These are phyloP conservation scores for Merluccius polli DNA, from an alignment of 2,797 vertebrate genomes.

Conservation along the genomic window DNA sequence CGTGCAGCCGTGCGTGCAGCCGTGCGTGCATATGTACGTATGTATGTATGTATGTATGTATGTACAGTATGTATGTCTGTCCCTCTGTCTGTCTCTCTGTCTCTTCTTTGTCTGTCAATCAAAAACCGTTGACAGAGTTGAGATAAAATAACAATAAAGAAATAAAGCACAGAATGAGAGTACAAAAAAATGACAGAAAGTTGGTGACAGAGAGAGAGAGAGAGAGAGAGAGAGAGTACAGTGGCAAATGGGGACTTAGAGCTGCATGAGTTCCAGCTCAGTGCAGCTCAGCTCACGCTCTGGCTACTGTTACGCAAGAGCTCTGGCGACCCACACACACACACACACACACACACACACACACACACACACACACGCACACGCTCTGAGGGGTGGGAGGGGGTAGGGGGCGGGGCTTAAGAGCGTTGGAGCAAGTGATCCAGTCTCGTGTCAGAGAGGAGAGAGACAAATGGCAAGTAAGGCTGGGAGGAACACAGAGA, in stretches of 20 bases:
- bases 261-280: slow-evolving; percentile 55
- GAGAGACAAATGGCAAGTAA: background rate
- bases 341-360: background rate
- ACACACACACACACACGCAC: background rate
- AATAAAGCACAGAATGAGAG: slow-evolving; percentile 18
- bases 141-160: slow-evolving; percentile 15
- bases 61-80: too few species aligned
- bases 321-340: background rate
- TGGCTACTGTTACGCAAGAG: slow-evolving; percentile 4
- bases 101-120: too few species aligned
- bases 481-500: background rate
- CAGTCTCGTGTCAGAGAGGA: slow-evolving; percentile 3
- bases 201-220: too few species aligned
- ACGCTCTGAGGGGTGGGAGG: background rate
- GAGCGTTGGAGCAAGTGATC: background rate
- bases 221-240: background rate
- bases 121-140: slow-evolving; percentile 38
- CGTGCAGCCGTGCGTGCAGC: too few species aligned
- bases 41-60: too few species aligned
- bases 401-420: background rate
- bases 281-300: slow-evolving; percentile 38
- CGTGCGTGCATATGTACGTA: too few species aligned
- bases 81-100: too few species aligned
- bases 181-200: slow-evolving; percentile 4
- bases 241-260: slow-evolving; percentile 62